Evolutionary conservation across 2,888 invertebrate genomes (phyloP), one percentile per base, ranked within the genome.

Genomic region (Diploptera punctata): DNA sequence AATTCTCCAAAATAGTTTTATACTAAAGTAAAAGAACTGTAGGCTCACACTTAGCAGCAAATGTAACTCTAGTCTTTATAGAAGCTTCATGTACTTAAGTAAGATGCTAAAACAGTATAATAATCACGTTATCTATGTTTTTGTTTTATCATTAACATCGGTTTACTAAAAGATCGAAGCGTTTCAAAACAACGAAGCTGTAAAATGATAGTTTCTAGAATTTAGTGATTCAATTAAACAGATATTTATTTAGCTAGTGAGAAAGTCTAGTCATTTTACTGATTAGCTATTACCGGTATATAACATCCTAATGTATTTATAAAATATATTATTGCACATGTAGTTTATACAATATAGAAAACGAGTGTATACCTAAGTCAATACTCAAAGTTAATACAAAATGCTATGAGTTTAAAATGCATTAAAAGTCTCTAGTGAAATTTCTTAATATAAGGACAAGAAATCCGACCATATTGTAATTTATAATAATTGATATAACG

Each of bases 161-260:
- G 70, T 71, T 71, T 54, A 21, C 7, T 38, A 38, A 62, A 70
- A 52, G 68, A 74, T 62, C 74, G 74, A 72, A 72, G 72, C 2
- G 74, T 74, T 74, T 74, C 74, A 74, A 70, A 61, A 74, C 74
- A 74, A 74, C 74, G 74, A 74, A 65, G 33, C 52, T 74, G 62
- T 72, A 72, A 52, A 31, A 69, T 16, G 16, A 44, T 52, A 47
- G 65, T n/a, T 47, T 47, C 2, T 65, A 65, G 65, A 5, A 7
- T 5, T 0, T 65, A 65, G 44, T 26, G 24, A 26, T 44, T 26
- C 38, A 43, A 29, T n/a, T n/a, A n/a, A n/a, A n/a, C n/a, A 21
- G 29, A 26, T 69, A 26, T 43, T 43, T 65, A 29, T 24, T 67
- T 29, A 54, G 60, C 29, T 44, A 69, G 60, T 69, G 69, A 69